Percentiles rank a stretch among this genome's conserved stretches.
Conservation (phyloP, 2,797 vertebrate genomes). For the Hafferia zeledoni region DNA sequence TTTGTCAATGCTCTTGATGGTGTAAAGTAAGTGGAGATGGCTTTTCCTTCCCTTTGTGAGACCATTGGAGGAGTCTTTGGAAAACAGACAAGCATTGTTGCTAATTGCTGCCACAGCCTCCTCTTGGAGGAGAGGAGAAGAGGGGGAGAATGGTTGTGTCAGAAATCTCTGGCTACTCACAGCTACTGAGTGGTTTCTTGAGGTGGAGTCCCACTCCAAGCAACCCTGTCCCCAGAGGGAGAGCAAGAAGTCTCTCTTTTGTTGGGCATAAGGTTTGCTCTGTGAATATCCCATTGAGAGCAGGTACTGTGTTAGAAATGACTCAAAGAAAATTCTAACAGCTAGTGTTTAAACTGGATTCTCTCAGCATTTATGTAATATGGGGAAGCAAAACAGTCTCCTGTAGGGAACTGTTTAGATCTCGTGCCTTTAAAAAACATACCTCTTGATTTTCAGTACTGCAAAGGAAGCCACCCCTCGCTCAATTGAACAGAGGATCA, state of each 20-base stretch:
- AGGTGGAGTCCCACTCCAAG: fast-evolving
- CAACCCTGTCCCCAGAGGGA: not conserved
- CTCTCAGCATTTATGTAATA: not conserved
- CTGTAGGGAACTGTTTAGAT: not conserved
- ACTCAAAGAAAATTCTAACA: not conserved
- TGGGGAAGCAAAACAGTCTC: not conserved
- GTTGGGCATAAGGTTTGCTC: not conserved
- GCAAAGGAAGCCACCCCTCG: not conserved
- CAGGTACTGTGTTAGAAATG: fast-evolving
- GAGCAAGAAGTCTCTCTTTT: not conserved
- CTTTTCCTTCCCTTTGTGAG: not conserved
- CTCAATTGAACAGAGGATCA: not conserved
- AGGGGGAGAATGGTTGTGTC: not conserved
- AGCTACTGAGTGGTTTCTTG: not conserved
- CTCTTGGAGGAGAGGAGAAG: not conserved
- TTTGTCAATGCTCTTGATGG: not conserved
- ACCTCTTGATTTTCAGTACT: not conserved
- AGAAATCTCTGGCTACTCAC: not conserved
- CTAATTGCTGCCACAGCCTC: not conserved
- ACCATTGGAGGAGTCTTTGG: fast-evolving
- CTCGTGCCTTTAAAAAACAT: not conserved
- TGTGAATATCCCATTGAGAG: not conserved
- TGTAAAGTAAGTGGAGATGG: not conserved
- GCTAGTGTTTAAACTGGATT: not conserved
- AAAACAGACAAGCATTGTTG: not conserved